Percentiles rank a stretch among this genome's conserved stretches.
phyloP scores from a whole-genome alignment of 2,888 invertebrate genomes.

The Drosophila acutilabella region DNA sequence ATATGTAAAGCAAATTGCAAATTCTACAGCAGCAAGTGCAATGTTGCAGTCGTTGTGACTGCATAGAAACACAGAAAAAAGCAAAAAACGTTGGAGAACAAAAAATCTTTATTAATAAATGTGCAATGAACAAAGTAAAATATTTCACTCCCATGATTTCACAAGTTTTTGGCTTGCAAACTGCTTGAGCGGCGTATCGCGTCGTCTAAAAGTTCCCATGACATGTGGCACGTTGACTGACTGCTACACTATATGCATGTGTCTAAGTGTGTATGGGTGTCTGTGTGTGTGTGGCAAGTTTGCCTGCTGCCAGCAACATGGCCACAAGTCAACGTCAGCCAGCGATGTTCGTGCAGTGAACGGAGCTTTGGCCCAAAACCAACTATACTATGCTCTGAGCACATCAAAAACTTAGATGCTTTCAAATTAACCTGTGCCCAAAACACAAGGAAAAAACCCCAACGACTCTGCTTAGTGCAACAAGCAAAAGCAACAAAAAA shows the following conservation, averaged over 20 bases:
- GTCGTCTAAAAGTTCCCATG: conserved; percentile 70
- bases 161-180: conserved; percentile 58
- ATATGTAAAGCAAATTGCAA: conserved; percentile 68
- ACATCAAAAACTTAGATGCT: conserved; percentile 74
- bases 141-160: conserved; percentile 78
- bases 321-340: conserved; percentile 69
- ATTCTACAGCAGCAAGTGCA: conserved; percentile 50
- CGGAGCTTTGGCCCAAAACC: conserved; percentile 23
- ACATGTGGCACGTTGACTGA: conserved; percentile 69
- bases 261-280: conserved; percentile 7
- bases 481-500: not conserved
- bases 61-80: conserved; percentile 30
- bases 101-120: conserved; percentile 72
- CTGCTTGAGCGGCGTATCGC: conserved; percentile 45
- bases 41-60: conserved; percentile 19
- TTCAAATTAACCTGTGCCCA: conserved; percentile 67
- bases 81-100: conserved; percentile 7
- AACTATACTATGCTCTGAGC: conserved; percentile 28
- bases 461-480: conserved; percentile 2
- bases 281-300: conserved; percentile 19
- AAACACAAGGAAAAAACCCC: conserved; percentile 37
- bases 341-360: conserved; percentile 22
- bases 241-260: conserved; percentile 1
- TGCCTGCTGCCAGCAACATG: conserved; percentile 44
- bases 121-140: conserved; percentile 71